Conservation (phyloP, 2,888 invertebrate genomes). For the Orthosia incerta region DNA sequence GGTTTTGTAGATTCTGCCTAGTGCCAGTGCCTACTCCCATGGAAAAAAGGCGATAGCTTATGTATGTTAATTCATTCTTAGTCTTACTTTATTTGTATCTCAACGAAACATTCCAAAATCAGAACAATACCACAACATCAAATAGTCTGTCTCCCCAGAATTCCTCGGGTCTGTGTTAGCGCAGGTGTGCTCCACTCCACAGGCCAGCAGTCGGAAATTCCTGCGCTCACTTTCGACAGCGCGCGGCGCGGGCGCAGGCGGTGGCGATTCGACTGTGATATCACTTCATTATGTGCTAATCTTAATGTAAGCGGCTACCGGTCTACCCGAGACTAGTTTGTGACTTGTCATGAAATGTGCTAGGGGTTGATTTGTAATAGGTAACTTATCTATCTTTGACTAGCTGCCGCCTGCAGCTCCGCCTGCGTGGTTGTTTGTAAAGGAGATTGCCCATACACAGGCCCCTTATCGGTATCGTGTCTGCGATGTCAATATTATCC, state of each 20-base stretch:
- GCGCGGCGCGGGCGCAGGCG: background rate
- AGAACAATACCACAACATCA: constrained; percentile 14
- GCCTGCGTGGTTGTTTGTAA: no score
- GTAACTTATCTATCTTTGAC: background rate
- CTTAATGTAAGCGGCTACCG: constrained; percentile 37
- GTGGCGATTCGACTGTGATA: constrained; percentile 49
- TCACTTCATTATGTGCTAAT: constrained; percentile 56
- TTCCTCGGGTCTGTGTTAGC: constrained; percentile 36
- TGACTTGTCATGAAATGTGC: constrained; percentile 21
- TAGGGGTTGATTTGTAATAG: constrained; percentile 10
- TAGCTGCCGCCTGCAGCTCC: no score
- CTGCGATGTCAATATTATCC: no score
- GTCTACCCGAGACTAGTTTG: constrained; percentile 16
- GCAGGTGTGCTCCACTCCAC: constrained; percentile 48
- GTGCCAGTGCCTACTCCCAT: no score
- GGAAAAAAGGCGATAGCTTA: no score
- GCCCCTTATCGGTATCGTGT: no score
- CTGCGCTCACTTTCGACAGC: constrained; percentile 56
- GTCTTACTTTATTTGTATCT: constrained; percentile 10
- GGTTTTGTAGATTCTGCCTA: no score
- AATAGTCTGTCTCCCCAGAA: constrained; percentile 23
- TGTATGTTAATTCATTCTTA: no score
- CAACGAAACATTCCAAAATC: constrained; percentile 18
- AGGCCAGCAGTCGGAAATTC: constrained; percentile 53
- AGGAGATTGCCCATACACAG: no score